phyloP scores from a whole-genome alignment of 2,888 invertebrate genomes.

The Eupeodes luniger region DNA sequence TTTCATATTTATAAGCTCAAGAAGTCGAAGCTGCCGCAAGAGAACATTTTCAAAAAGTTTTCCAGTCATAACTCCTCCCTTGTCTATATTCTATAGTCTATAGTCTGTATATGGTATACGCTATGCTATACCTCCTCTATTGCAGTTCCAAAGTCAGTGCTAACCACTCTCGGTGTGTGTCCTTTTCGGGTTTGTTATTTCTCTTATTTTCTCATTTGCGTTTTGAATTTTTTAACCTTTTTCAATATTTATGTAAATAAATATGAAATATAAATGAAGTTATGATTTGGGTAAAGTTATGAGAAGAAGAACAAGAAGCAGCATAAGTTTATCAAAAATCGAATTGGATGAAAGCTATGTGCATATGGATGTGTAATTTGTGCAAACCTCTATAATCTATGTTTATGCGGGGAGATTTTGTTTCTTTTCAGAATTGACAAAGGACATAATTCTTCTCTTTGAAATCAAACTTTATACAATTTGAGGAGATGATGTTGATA shows the following conservation, averaged over 20 bases:
- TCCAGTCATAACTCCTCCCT: conserved; percentile 2
- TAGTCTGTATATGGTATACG: no score
- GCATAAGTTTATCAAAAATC: conserved; percentile 55
- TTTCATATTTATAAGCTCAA: conserved; percentile 74
- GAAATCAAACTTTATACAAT: not conserved
- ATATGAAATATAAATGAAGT: conserved; percentile 70
- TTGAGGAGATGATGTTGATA: not conserved
- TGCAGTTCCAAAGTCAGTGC: conserved; percentile 33
- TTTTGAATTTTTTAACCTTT: conserved; percentile 76
- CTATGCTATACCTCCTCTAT: not conserved
- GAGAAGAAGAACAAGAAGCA: conserved; percentile 54
- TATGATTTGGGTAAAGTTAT: conserved; percentile 69
- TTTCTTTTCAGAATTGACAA: not conserved
- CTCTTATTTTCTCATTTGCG: conserved; percentile 67
- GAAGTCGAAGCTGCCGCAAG: conserved; percentile 70
- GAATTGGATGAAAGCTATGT: conserved; percentile 37
- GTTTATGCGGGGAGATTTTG: not conserved
- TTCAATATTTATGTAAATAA: conserved; percentile 73
- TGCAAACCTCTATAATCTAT: conserved; percentile 17
- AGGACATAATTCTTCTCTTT: not conserved
- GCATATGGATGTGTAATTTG: conserved; percentile 37
- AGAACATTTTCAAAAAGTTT: conserved; percentile 65
- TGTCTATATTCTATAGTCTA: no score
- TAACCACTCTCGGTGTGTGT: conserved; percentile 41
- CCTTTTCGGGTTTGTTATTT: conserved; percentile 68